Evolutionary conservation across 1,140 invertebrate species (phyloP).

Genomic region (Mylabris phalerata): DNA sequence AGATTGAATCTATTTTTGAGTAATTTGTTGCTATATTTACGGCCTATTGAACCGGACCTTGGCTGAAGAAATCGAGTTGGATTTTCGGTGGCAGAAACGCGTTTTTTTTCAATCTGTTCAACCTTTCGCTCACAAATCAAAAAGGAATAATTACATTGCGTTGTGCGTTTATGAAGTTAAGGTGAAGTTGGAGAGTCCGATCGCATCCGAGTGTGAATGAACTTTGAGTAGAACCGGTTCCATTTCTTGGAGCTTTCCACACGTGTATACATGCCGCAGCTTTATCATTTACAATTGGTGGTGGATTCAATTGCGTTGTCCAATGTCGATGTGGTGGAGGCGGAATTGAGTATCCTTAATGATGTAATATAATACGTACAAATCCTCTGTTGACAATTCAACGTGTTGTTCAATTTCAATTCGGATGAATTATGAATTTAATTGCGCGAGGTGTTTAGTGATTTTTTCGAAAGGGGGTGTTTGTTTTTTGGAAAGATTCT

Average conservation of each 20-base stretch:
- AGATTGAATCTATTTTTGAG: too few relatives aligned
- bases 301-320: not conserved
- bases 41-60: too few relatives aligned
- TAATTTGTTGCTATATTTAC: too few relatives aligned
- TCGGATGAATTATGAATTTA: not conserved
- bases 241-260: conserved; percentile 21
- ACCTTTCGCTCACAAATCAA: conserved; percentile 9
- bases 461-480: not conserved
- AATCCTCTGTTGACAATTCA: not conserved
- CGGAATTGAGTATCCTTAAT: not conserved
- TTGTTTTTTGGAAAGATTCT: not conserved
- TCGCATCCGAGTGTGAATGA: conserved; percentile 30
- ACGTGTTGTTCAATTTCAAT: not conserved
- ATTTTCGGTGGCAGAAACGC: not conserved
- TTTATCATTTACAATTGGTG: conserved; percentile 1
- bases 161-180: conserved; percentile 20
- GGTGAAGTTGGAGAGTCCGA: conserved; percentile 11
- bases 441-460: not conserved
- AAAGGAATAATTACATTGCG: conserved; percentile 22
- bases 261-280: conserved; percentile 20
- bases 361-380: not conserved
- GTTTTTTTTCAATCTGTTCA: too few relatives aligned
- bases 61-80: too few relatives aligned
- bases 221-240: conserved; percentile 30
- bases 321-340: not conserved